A percentile compares a stretch with the other conserved stretches of the same genome.
phyloP scores from a whole-genome alignment of 2,888 invertebrate genomes.

The Lithophane socia region DNA sequence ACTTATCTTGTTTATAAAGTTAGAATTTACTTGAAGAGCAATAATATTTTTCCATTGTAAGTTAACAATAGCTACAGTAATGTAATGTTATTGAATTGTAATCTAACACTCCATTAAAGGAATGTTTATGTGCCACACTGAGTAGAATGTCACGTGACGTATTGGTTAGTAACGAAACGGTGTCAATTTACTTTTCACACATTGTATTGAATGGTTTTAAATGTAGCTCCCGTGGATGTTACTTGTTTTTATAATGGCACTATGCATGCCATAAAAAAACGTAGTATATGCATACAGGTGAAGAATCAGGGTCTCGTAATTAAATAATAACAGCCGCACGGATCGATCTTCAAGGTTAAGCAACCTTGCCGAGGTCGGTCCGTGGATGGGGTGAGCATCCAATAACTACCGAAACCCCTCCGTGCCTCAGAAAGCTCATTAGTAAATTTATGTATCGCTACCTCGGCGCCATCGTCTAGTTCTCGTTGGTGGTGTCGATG shows the following conservation, averaged over 20 bases:
- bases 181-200: slow-evolving; percentile 40
- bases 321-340: too few species aligned
- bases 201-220: slow-evolving; percentile 39
- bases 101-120: slow-evolving; percentile 14
- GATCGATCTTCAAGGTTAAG: too few species aligned
- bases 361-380: too few species aligned
- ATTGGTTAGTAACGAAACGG: slow-evolving; percentile 11
- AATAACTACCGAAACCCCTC: too few species aligned
- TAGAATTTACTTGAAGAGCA: neutral
- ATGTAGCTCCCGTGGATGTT: neutral
- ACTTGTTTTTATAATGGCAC: neutral
- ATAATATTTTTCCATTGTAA: neutral
- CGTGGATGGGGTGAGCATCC: too few species aligned
- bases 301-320: too few species aligned
- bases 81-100: neutral
- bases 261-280: too few species aligned
- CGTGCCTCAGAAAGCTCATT: too few species aligned
- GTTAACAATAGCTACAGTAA: slow-evolving; percentile 7
- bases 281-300: too few species aligned
- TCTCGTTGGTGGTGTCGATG: too few species aligned
- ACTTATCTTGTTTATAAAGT: neutral
- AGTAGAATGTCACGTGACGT: slow-evolving; percentile 22
- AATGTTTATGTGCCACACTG: slow-evolving; percentile 12
- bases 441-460: too few species aligned
- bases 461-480: too few species aligned